A percentile compares a stretch with the other conserved stretches of the same genome.
phyloP scores from a whole-genome alignment of 2,888 invertebrate species.

The Noctua fimbriata region DNA sequence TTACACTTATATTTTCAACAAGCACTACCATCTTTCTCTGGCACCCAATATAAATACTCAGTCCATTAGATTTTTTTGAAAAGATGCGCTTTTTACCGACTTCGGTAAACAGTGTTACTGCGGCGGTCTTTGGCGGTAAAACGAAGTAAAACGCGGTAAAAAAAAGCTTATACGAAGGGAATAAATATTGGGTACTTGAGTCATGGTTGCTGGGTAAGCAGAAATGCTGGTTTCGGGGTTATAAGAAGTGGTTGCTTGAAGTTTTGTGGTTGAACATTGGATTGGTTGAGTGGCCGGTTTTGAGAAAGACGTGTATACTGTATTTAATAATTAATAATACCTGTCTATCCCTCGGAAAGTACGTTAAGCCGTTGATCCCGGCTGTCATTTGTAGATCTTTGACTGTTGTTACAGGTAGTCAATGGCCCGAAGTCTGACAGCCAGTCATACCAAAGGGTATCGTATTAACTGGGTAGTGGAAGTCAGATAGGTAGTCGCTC shows the following conservation, averaged over 20 bases:
- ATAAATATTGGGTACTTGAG: conserved; percentile 63
- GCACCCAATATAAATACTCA: conserved; percentile 36
- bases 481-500: no score
- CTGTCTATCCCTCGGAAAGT: no score
- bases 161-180: conserved; percentile 46
- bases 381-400: no score
- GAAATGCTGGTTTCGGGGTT: conserved; percentile 31
- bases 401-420: no score
- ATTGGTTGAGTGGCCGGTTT: background rate
- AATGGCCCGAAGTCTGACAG: no score
- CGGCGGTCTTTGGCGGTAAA: conserved; percentile 66
- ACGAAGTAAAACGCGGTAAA: conserved; percentile 59
- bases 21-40: conserved; percentile 30
- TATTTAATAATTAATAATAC: background rate
- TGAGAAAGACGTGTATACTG: background rate
- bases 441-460: no score
- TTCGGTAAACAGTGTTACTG: conserved; percentile 59
- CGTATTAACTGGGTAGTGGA: no score
- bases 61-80: conserved; percentile 61
- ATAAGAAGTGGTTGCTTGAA: conserved; percentile 12
- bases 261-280: background rate
- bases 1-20: conserved; percentile 34
- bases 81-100: conserved; percentile 54
- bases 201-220: conserved; percentile 53
- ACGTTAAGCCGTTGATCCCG: no score